Base-by-base conservation (phyloP, 2,888 invertebrate genomes). In the Brachylomia viminalis region DNA sequence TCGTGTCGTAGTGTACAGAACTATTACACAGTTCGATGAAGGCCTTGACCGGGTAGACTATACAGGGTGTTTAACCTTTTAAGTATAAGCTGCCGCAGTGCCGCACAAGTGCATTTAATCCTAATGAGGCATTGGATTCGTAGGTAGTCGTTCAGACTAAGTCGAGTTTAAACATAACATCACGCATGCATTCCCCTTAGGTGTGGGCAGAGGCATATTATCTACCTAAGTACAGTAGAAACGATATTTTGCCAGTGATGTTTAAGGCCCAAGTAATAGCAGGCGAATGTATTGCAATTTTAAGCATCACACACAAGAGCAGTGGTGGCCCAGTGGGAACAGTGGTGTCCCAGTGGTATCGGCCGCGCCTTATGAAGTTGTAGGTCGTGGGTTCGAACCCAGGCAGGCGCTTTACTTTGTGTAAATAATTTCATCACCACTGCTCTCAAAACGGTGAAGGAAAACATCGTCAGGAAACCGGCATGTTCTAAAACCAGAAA, bases 21-120 rank as follows among this genome's bases (percentile, higher is more conserved):
- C 62, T 65, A 80, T 77, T 70, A 82, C 70, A 71, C 56, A 59
- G 82, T 76, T 77, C 61, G 66, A 86, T 54, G 77, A 59, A 71
- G 33, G 54, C 85, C 85, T 86, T 85, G 85, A 86, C 85, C 80
- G 66, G 66, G 15, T 75, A 83, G 27, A 58, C 80, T 45, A 33
- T 54, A 49, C 66, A 38, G 61, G 59, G 70, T 72, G 73, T 54
- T 74, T 58, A 67, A 59, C 77, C 67, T 84, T 73, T 75, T 69
- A 75, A 70, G 67, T 77, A 52, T 38, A 58, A 58, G 56, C 56
- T 56, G 65, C 45, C 30, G 45, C 23, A 59, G 27, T 17, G 69
- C 54, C 47, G 59, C 69, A 64, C 45, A 65, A 67, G 61, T 72
- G 61, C 49, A 80, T 69, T 56, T 72, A 71, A 17, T 62, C 68